Percentiles rank a stretch among this genome's conserved stretches.
Evolutionary conservation across 2,888 invertebrate genomes (phyloP).

Genomic region (Hirudinaria manillensis): DNA sequence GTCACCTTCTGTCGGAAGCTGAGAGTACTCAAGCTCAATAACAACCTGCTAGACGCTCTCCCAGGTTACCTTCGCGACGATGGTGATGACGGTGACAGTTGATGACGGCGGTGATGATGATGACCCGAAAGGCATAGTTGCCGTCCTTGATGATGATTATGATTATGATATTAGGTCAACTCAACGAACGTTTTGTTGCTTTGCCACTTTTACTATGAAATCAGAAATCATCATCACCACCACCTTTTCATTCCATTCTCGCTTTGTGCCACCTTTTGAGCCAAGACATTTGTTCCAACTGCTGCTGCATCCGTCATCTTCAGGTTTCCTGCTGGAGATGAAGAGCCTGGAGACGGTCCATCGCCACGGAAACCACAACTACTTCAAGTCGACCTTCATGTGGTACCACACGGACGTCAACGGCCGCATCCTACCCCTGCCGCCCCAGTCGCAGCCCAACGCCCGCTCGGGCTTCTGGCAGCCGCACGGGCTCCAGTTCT

Average conservation of each 20-base stretch:
- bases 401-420: constrained; percentile 57
- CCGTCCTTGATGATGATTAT: not conserved
- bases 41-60: constrained; percentile 56
- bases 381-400: constrained; percentile 58
- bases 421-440: constrained; percentile 50
- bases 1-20: constrained; percentile 54
- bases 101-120: not conserved
- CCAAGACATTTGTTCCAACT: too few species aligned
- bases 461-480: constrained; percentile 29
- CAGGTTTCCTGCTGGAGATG: constrained; percentile 54
- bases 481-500: constrained; percentile 49
- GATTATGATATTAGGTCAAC: not conserved
- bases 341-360: constrained; percentile 55
- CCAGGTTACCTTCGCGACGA: constrained; percentile 44
- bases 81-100: not conserved
- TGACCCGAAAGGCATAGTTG: not conserved
- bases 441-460: not conserved
- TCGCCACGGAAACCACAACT: constrained; percentile 58
- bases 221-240: too few species aligned
- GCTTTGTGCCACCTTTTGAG: too few species aligned
- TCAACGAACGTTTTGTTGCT: too few species aligned
- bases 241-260: too few species aligned
- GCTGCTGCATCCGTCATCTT: too few species aligned
- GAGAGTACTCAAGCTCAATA: constrained; percentile 53
- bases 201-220: too few species aligned